Conservation (phyloP, 2,797 vertebrate species). For the Leptodactylus fallax region DNA sequence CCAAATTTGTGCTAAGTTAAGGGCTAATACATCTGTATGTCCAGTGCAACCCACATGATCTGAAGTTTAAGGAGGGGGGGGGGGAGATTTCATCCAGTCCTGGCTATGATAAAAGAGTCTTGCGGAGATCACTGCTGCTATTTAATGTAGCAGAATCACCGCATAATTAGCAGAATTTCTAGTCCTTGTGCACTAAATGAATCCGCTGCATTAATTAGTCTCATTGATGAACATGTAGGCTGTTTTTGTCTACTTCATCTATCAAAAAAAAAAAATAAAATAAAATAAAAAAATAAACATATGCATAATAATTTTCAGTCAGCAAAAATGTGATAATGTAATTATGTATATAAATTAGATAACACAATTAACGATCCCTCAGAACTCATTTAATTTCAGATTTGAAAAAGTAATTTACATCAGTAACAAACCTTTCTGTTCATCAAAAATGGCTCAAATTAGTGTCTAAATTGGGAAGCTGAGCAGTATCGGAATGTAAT, state of each 20-base stretch:
- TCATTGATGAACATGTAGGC: neutral
- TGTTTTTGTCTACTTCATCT: neutral
- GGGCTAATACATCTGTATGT: too few species aligned
- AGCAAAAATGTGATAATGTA: conserved; percentile 21
- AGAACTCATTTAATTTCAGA: conserved; percentile 11
- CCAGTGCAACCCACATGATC: too few species aligned
- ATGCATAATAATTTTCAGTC: conserved; percentile 7
- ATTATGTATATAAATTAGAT: conserved; percentile 8
- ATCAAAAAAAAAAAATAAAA: neutral
- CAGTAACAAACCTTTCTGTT: conserved; percentile 13
- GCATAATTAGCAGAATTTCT: neutral
- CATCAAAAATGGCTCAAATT: neutral
- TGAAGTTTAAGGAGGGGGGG: too few species aligned
- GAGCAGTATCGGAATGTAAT: neutral
- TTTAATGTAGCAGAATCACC: too few species aligned
- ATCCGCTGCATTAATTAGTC: neutral
- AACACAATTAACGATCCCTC: conserved; percentile 10
- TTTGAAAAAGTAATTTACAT: conserved; percentile 26
- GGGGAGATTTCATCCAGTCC: too few species aligned
- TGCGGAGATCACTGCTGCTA: too few species aligned
- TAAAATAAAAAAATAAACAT: conserved; percentile 6
- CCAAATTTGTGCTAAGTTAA: too few species aligned
- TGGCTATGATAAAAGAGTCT: too few species aligned
- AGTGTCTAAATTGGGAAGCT: neutral
- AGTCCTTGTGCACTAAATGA: neutral